Evolutionary conservation across 2,113 vertebrate species (phyloP).

Genomic region (Gasterosteus aculeatus): DNA sequence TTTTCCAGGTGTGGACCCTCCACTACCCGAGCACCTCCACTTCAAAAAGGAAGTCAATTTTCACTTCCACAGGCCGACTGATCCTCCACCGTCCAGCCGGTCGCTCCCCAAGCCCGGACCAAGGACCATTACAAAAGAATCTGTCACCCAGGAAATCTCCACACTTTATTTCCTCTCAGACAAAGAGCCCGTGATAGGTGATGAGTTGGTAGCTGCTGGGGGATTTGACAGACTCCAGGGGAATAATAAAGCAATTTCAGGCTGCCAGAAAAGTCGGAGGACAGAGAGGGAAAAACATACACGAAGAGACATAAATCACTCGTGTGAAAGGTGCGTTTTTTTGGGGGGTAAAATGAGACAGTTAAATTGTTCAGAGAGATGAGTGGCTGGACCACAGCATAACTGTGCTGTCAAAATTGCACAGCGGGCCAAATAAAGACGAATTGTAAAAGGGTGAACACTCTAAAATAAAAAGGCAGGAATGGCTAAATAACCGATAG

Average conservation of each 20-base stretch:
- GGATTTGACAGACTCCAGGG: constrained; percentile 77
- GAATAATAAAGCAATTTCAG: constrained; percentile 83
- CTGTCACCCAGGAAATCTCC: constrained; percentile 76
- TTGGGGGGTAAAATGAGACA: constrained; percentile 64
- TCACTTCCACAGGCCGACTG: constrained; percentile 60
- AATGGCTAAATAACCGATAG: background rate
- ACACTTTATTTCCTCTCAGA: constrained; percentile 80
- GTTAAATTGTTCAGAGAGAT: constrained; percentile 62
- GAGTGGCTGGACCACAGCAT: constrained; percentile 50
- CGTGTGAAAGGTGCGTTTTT: constrained; percentile 53
- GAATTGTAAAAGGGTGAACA: constrained; percentile 17
- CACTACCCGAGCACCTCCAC: constrained; percentile 54
- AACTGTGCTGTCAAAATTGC: constrained; percentile 32
- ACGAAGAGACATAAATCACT: constrained; percentile 74
- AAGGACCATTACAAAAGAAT: constrained; percentile 74
- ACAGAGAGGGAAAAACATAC: constrained; percentile 55
- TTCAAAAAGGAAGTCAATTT: constrained; percentile 75
- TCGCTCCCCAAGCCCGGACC: constrained; percentile 51
- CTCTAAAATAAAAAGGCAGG: constrained; percentile 13
- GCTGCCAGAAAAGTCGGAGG: constrained; percentile 69
- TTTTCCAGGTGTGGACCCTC: constrained; percentile 35
- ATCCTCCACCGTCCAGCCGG: constrained; percentile 44
- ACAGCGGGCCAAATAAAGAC: constrained; percentile 54
- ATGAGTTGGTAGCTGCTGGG: constrained; percentile 76
- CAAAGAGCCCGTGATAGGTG: constrained; percentile 76